phyloP scores from a whole-genome alignment of 2,113 vertebrate species.

The Patagioenas fasciata region DNA sequence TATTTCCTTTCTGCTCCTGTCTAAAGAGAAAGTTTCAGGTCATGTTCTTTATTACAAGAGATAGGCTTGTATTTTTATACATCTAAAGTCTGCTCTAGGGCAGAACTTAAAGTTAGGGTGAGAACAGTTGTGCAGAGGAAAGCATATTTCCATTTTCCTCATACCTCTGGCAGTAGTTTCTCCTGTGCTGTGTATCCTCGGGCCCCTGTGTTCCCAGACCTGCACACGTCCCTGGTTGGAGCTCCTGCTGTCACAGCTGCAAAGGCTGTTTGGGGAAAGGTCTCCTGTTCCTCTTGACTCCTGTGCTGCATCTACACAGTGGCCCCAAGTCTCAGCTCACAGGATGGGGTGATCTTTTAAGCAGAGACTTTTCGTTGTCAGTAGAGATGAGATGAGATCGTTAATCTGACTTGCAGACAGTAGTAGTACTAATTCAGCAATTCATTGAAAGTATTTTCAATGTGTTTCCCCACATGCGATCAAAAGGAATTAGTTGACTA shows the following conservation, averaged over 20 bases:
- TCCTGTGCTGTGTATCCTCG: neutral
- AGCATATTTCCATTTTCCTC: neutral
- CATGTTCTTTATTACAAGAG: neutral
- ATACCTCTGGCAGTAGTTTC: neutral
- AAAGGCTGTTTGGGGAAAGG: neutral
- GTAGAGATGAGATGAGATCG: neutral
- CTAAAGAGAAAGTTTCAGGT: neutral
- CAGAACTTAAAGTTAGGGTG: neutral
- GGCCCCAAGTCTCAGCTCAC: neutral
- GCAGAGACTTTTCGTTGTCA: neutral
- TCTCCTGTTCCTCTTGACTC: neutral
- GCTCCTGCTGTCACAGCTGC: neutral
- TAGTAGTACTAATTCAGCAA: neutral
- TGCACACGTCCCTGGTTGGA: neutral
- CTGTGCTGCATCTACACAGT: neutral
- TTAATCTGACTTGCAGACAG: neutral
- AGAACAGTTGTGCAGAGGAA: neutral
- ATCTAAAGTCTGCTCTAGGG: neutral
- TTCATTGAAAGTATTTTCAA: neutral
- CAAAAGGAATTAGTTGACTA: neutral
- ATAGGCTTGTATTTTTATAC: neutral
- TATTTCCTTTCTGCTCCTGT: neutral
- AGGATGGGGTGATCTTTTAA: neutral
- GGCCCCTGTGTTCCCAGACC: accelerated
- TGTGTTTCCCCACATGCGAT: neutral